phyloP scores from a whole-genome alignment of 2,888 invertebrate species.

The Agapetus fuscipes region DNA sequence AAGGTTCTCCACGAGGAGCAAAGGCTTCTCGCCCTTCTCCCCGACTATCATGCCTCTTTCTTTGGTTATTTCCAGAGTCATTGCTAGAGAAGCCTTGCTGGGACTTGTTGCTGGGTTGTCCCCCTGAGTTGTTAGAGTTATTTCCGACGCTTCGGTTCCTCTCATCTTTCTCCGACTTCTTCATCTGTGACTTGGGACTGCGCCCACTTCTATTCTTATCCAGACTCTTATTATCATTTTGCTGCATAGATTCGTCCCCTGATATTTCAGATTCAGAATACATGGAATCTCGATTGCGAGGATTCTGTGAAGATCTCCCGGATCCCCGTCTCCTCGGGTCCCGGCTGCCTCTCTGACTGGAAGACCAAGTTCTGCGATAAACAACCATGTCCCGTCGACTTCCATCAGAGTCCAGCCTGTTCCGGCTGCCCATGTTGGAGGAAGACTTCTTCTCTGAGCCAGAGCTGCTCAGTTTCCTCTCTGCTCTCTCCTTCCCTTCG shows the following conservation, averaged over 20 bases:
- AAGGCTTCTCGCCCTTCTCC: constrained; percentile 59
- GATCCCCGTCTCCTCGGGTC: constrained; percentile 36
- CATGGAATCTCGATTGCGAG: constrained; percentile 38
- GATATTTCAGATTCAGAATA: constrained; percentile 68
- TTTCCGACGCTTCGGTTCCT: constrained; percentile 11
- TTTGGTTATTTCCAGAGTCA: constrained; percentile 5
- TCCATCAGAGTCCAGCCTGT: constrained; percentile 26
- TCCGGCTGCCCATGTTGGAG: constrained; percentile 30
- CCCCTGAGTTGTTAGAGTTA: not conserved
- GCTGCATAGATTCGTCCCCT: constrained; percentile 55
- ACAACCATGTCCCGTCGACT: constrained; percentile 40
- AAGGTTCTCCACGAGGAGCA: constrained; percentile 82
- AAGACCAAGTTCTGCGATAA: constrained; percentile 28
- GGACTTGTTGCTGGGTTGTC: not conserved
- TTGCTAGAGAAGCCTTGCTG: constrained; percentile 6
- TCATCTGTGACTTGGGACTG: constrained; percentile 40
- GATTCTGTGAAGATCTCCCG: constrained; percentile 29
- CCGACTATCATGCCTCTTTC: constrained; percentile 21
- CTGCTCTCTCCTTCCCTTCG: constrained; percentile 35
- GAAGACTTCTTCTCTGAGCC: constrained; percentile 40
- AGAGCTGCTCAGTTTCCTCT: constrained; percentile 39
- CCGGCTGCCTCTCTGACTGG: constrained; percentile 42
- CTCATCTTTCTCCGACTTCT: constrained; percentile 47
- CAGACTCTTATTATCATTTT: constrained; percentile 45
- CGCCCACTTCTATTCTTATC: constrained; percentile 45